Base-by-base conservation (phyloP, 2,113 vertebrate genomes). In the Laterallus jamaicensis region DNA sequence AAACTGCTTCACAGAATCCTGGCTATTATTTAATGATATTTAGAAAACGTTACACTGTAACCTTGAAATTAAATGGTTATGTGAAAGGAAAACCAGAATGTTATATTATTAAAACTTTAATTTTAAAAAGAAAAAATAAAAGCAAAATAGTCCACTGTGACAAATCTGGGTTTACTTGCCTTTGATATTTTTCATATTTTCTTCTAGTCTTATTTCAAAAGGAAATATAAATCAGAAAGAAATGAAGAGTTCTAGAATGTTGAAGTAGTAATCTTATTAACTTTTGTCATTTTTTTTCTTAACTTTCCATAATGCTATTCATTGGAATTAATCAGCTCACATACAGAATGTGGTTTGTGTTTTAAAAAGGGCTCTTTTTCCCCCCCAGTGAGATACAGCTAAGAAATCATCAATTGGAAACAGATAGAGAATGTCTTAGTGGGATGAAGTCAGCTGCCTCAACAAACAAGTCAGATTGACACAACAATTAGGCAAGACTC, bases 391-490 rank as follows among this genome's bases (percentile, higher is more conserved):
- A 40, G 78, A 87, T 58, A 64, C 32, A 75, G 66, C 28, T 88
- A 50, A 39, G 56, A 92, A 97, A 87, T 9, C 84, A 82, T 35
- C 88, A 85, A 67, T 35, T 96, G 71, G 95, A 96, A 95, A 90
- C 76, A 93, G 81, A 93, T 66, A 83, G 37, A 70, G 66, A 55
- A 68, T 69, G 63, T 82, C 64, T 89, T 92, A 86, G 80, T 28
- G 82, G 70, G 77, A 81, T 71, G 42, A 95, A 82, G 44, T 93
- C 26, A 31, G 16, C 58, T 92, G 82, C 86, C 80, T 94, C 59
- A 88, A 64, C 80, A 94, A 75, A 88, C 67, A 88, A 90, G 19
- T 91, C 86, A 92, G 93, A 95, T n/a, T 82, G 71, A 82, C 76
- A 83, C 62, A 95, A 74, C 29, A 76, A 50, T 92, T 76, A 94